Conservation (phyloP, 2,888 invertebrate species). For the Drosophila sordidula region DNA sequence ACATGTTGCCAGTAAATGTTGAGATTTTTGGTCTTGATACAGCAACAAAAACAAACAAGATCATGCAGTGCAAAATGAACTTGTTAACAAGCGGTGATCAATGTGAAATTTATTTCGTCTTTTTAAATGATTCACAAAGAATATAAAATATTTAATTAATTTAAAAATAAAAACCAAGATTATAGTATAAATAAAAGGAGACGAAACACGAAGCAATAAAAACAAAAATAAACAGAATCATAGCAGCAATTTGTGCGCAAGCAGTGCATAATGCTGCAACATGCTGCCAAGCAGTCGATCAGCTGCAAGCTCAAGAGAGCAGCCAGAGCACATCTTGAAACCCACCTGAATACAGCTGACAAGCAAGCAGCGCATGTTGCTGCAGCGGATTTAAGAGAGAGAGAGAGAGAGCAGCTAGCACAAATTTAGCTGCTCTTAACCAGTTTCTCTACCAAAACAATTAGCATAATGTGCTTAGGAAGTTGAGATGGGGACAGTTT, state of each 20-base stretch:
- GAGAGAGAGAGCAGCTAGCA: constrained; percentile 1
- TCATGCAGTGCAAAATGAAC: constrained; percentile 15
- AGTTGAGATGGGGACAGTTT: not conserved
- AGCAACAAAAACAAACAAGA: too few relatives aligned
- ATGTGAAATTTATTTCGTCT: too few relatives aligned
- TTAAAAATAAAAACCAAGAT: too few relatives aligned
- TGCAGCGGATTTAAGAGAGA: constrained; percentile 15
- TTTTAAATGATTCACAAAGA: too few relatives aligned
- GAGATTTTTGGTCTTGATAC: not conserved
- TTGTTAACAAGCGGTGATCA: too few relatives aligned
- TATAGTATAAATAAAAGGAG: too few relatives aligned
- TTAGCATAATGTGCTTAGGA: constrained; percentile 67
- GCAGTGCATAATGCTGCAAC: constrained; percentile 7
- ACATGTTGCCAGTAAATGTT: not conserved
- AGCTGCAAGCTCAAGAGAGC: not conserved
- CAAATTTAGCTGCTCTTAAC: not conserved
- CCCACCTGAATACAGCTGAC: too few relatives aligned
- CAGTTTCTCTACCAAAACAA: constrained; percentile 62
- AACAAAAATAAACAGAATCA: too few relatives aligned
- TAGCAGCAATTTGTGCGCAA: not conserved
- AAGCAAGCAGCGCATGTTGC: constrained; percentile 11
- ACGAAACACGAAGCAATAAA: too few relatives aligned
- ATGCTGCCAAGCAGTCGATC: constrained; percentile 9
- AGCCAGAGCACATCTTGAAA: not conserved
- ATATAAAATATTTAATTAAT: too few relatives aligned